Evolutionary conservation across 2,888 invertebrate genomes (phyloP), one percentile per base, ranked within the genome.

Genomic region (Cotesia congregata): DNA sequence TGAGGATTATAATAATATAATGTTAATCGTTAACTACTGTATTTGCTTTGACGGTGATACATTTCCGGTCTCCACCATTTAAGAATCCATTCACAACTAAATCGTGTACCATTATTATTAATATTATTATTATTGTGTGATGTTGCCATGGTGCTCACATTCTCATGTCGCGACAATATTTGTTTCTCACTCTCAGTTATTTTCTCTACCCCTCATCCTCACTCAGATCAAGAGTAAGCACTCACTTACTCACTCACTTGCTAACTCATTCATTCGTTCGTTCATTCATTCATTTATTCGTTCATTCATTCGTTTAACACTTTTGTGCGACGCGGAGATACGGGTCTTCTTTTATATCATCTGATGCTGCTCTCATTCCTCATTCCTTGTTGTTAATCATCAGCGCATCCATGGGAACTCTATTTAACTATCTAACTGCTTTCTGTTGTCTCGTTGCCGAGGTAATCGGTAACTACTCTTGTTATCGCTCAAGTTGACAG

Each of bases 271-370:
- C 86, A 84, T 84, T 83, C 83, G 79, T 69, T 75, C 40, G 39
- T 75, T 83, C 82, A 82, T 85, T 84, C 82, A 78, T 77, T 79
- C 77, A 77, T 79, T 80, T 78, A 79, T 77, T 77, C 79, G 76
- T 85, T 85, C 88, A 85, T 86, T 88, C 86, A 86, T 86, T 85
- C 87, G 85, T 86, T 88, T 86, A 88, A 88, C 86, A 88, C 88
- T 88, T 88, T 88, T 88, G 87, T 87, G 86, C 84, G 80, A 83
- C 83, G 85, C 84, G 84, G 79, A 82, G 85, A 88, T 88, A 88
- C 87, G 88, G 88, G 88, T 81, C 84, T 50, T 50, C 50, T 50
- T 50, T 50, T 50, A 50, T 12, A 50, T 50, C 50, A 50, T 50
- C 9, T 50, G 50, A 50, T 50, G 50, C 12, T 50, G 4, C 50